phyloP scores from a whole-genome alignment of 2,113 vertebrate genomes.

The Planiliza haematocheilus region DNA sequence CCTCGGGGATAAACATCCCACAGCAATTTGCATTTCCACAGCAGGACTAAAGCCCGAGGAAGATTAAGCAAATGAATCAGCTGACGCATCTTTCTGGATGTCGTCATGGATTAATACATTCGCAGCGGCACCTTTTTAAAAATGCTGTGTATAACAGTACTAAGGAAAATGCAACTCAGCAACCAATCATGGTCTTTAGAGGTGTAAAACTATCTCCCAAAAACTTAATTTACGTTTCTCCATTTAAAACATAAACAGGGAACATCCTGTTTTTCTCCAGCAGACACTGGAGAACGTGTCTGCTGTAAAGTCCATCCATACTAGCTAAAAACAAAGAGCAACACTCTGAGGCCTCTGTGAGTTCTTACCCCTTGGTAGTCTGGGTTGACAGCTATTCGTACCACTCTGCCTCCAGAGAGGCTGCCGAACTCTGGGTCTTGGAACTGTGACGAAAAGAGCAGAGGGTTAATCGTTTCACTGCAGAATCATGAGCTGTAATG shows the following conservation, averaged over 20 bases:
- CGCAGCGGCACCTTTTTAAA: background rate
- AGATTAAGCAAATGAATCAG: background rate
- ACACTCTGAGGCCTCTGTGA: background rate
- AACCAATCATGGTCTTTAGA: no score
- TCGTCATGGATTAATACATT: background rate
- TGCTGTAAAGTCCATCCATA: background rate
- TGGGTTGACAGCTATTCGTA: slow-evolving; percentile 96
- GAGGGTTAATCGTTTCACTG: background rate
- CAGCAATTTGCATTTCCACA: background rate
- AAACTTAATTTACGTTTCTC: no score
- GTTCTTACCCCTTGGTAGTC: slow-evolving; percentile 95
- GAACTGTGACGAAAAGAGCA: slow-evolving; percentile 82
- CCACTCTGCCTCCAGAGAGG: slow-evolving; percentile 92
- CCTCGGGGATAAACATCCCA: background rate
- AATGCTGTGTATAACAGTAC: no score
- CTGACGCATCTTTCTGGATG: background rate
- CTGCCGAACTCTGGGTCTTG: slow-evolving; percentile 95
- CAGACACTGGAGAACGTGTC: background rate
- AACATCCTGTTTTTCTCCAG: no score
- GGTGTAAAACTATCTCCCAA: no score
- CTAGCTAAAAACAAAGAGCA: background rate
- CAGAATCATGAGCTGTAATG: background rate
- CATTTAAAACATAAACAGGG: no score
- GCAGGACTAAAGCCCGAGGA: background rate
- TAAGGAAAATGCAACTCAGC: no score